Evolutionary conservation across 2,888 invertebrate genomes (phyloP), one percentile per base, ranked within the genome.

Genomic region (Yponomeuta malinellus): DNA sequence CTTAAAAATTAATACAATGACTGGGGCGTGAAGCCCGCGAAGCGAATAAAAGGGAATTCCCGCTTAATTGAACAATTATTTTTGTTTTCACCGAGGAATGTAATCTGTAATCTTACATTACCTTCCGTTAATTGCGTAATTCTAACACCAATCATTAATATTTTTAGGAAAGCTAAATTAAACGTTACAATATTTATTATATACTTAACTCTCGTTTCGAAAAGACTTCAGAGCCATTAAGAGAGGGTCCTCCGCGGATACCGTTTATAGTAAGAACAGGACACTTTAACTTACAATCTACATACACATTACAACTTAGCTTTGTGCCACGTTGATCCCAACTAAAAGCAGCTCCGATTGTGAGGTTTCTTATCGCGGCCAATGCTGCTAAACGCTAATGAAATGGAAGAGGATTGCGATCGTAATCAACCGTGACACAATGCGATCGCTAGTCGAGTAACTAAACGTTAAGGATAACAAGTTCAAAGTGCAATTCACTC

Each of bases 1-100:
- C 90, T 88, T 91, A 91, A 87, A 86, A 82, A 86, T 85, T 88
- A 89, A 85, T 91, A 92, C 90, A 92, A 86, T 84, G 78, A 78
- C 77, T 78, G 77, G 81, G 81, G 83, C 80, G 73, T 75, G 74
- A 75, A n/a, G 43, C 86, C 86, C 79, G 81, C 77, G 78, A 81
- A 83, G 83, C 83, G 81, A 77, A 72, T 43, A 5, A 63, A 67
- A 33, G 64, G 66, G 48, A 63, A 65, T 43, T n/a, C 29, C 71
- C 64, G 48, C 70, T 75, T 81, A 79, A 81, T 81, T 82, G 83
- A 86, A 88, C 87, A 89, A 83, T 83, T 81, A 79, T 73, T 43
- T 23, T 29, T 64, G 33, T 12, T 70, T 70, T 70, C n/a, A 15
- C 31, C 23, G 65, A 68, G 68, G 68, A 64, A 69, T 63, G 64